Evolutionary conservation across 2,797 vertebrate genomes (phyloP).

Genomic region (Lagodon rhomboides): DNA sequence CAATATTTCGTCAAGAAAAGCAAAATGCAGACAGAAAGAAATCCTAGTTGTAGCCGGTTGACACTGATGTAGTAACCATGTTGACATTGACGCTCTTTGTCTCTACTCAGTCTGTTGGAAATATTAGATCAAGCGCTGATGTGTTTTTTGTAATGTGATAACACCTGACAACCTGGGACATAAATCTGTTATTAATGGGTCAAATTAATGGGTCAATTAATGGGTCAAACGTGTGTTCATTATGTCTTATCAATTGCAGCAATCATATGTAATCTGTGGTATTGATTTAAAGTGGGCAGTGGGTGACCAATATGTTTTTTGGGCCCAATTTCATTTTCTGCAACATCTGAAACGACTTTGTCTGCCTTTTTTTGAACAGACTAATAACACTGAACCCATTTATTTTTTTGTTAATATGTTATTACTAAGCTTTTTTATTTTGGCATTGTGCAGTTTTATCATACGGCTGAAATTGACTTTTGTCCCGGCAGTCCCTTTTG

Average conservation of each 20-base stretch:
- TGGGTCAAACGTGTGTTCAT: background rate
- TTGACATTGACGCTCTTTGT: background rate
- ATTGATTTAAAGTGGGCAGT: background rate
- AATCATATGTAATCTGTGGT: background rate
- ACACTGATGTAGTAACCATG: background rate
- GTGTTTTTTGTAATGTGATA: background rate
- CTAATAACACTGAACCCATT: conserved; percentile 18
- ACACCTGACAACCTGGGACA: background rate
- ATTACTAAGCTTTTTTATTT: conserved; percentile 33
- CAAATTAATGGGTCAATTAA: background rate
- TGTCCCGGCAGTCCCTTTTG: conserved; percentile 13
- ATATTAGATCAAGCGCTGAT: background rate
- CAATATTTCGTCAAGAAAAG: too few species aligned
- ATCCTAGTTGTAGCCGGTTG: background rate
- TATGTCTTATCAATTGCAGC: background rate
- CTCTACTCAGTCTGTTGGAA: background rate
- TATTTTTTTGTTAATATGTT: conserved; percentile 26
- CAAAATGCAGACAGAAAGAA: background rate
- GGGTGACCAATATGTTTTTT: background rate
- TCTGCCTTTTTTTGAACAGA: background rate
- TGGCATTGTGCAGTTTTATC: conserved; percentile 35
- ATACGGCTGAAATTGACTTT: conserved; percentile 25
- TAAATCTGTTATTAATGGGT: background rate
- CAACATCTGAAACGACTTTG: conserved; percentile 1
- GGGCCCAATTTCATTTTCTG: background rate